phyloP scores from a whole-genome alignment of 1,140 invertebrate species.

The Zaprionus camerounensis region DNA sequence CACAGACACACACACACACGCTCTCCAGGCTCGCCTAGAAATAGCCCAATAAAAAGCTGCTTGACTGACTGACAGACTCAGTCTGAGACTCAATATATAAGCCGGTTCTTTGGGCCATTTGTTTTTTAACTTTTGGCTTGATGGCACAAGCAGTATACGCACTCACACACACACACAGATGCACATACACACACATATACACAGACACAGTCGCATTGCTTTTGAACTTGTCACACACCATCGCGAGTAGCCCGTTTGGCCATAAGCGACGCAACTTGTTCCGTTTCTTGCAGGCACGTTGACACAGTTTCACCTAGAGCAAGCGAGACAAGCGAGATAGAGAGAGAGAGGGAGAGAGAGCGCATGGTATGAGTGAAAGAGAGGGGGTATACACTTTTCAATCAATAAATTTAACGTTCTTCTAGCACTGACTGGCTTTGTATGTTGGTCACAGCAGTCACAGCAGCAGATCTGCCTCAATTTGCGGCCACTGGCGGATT shows the following conservation, averaged over 20 bases:
- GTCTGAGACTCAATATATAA: constrained; percentile 25
- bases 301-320: constrained; percentile 65
- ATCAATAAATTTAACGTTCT: constrained; percentile 64
- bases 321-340: background rate
- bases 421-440: constrained; percentile 31
- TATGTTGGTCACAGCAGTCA: constrained; percentile 27
- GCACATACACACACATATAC: constrained; percentile 20
- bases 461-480: constrained; percentile 11
- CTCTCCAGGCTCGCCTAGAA: constrained; percentile 43
- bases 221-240: constrained; percentile 79
- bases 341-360: background rate
- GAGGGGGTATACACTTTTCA: constrained; percentile 41
- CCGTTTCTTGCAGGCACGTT: constrained; percentile 67
- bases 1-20: constrained; percentile 14
- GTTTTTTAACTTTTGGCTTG: constrained; percentile 44
- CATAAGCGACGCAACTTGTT: constrained; percentile 77
- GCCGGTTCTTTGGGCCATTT: constrained; percentile 71
- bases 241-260: constrained; percentile 57
- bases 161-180: constrained; percentile 10
- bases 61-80: constrained; percentile 42
- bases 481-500: constrained; percentile 55
- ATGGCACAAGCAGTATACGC: constrained; percentile 21
- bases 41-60: constrained; percentile 76
- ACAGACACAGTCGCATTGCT: constrained; percentile 34
- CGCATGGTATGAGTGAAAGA: background rate